A percentile compares a stretch with the other conserved stretches of the same genome.
Conservation (phyloP, 2,113 vertebrate genomes). For the Rhinolophus sinicus region DNA sequence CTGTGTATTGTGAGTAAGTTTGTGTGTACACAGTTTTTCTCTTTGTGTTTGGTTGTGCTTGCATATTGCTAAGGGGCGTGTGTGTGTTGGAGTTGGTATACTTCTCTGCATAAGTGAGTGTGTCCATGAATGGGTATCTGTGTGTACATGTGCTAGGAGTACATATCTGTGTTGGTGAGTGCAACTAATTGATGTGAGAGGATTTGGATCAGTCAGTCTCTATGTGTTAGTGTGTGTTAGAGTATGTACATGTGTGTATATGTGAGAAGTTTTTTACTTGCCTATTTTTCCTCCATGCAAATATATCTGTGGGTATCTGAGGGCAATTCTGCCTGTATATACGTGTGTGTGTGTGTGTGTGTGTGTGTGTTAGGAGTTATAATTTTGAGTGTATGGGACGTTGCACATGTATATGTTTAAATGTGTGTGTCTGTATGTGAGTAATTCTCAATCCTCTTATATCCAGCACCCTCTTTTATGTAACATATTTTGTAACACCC, state of each 20-base stretch:
- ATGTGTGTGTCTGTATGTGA: neutral
- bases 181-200: neutral
- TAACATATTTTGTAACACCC: constrained; percentile 27
- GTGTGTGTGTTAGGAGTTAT: neutral
- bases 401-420: neutral
- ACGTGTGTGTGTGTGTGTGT: neutral
- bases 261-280: constrained; percentile 28
- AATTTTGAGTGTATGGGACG: constrained; percentile 6
- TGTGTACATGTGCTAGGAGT: neutral
- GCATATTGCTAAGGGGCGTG: neutral
- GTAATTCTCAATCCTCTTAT: neutral
- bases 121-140: neutral
- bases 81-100: neutral
- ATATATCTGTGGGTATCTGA: neutral
- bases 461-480: constrained; percentile 21
- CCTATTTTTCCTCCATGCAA: neutral
- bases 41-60: constrained; percentile 27
- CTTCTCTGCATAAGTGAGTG: neutral
- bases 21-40: neutral
- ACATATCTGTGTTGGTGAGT: neutral
- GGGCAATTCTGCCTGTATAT: neutral
- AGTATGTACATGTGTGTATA: neutral
- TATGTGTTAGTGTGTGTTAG: neutral
- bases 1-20: neutral
- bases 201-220: neutral